These are phyloP conservation scores for Strigops habroptila DNA, from an alignment of 2,113 vertebrate genomes.

Conservation along the genomic window DNA sequence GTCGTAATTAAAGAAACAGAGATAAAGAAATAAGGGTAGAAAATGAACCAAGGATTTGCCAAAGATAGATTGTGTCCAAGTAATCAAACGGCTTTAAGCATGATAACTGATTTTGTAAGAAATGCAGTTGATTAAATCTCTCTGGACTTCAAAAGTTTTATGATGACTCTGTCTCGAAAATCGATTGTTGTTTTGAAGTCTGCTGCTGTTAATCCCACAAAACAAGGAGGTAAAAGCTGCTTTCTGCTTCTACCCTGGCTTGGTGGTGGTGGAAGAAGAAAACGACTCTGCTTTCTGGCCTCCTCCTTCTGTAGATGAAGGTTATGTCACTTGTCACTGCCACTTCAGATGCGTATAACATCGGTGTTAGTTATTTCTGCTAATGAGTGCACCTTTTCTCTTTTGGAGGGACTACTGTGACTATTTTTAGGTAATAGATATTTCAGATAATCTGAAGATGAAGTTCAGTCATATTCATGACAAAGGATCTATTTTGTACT, in stretches of 20 bases:
- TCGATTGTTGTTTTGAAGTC: neutral
- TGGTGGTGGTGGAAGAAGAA: neutral
- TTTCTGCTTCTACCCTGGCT: neutral
- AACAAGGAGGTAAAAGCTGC: neutral
- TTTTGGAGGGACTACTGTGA: neutral
- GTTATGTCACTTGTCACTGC: neutral
- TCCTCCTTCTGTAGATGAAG: neutral
- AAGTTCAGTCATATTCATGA: neutral
- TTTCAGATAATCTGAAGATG: neutral
- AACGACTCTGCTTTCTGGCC: neutral
- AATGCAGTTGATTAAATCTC: constrained; percentile 16
- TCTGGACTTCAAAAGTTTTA: neutral
- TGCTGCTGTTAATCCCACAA: neutral
- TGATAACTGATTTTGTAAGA: constrained; percentile 12
- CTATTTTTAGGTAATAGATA: neutral
- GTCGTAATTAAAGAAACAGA: constrained; percentile 47
- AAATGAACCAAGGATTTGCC: neutral
- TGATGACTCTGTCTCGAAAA: neutral
- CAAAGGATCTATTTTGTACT: neutral
- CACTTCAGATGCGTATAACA: accelerated
- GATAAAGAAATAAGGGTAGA: constrained; percentile 23
- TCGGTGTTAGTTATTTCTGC: neutral
- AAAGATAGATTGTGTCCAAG: constrained; percentile 1
- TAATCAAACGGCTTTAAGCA: neutral
- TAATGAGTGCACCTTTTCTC: accelerated